These are phyloP conservation scores for Aix galericulata DNA, from an alignment of 2,113 vertebrate genomes.

Conservation along the genomic window DNA sequence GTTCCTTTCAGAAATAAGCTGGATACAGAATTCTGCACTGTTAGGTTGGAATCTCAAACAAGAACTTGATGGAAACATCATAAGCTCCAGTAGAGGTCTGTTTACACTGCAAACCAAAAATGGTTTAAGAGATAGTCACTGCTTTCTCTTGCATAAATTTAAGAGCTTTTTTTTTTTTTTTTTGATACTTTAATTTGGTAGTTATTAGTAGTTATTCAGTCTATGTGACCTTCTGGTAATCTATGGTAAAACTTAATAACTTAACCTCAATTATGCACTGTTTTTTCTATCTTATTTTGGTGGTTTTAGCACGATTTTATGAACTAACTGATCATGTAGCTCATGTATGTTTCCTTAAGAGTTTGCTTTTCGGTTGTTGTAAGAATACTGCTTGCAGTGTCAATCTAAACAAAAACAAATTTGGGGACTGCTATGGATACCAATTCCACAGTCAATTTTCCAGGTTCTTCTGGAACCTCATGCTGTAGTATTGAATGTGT, in stretches of 20 bases:
- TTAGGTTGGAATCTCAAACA: not conserved
- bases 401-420: not conserved
- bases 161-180: not conserved
- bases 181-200: not conserved
- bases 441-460: not conserved
- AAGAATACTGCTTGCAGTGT: not conserved
- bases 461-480: not conserved
- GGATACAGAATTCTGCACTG: not conserved
- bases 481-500: not conserved
- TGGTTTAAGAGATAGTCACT: not conserved
- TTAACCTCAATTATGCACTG: not conserved
- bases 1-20: not conserved
- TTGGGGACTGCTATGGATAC: not conserved
- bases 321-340: not conserved
- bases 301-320: not conserved
- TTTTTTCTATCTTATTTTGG: not conserved
- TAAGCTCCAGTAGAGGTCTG: not conserved
- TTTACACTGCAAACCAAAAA: not conserved
- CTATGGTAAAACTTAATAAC: not conserved
- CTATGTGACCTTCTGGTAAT: not conserved
- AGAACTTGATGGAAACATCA: not conserved
- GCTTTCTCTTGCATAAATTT: not conserved
- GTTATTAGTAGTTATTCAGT: not conserved
- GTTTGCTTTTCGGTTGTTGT: not conserved
- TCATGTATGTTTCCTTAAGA: not conserved